phyloP scores from a whole-genome alignment of 2,113 vertebrate species.

The Zosterops japonicus region DNA sequence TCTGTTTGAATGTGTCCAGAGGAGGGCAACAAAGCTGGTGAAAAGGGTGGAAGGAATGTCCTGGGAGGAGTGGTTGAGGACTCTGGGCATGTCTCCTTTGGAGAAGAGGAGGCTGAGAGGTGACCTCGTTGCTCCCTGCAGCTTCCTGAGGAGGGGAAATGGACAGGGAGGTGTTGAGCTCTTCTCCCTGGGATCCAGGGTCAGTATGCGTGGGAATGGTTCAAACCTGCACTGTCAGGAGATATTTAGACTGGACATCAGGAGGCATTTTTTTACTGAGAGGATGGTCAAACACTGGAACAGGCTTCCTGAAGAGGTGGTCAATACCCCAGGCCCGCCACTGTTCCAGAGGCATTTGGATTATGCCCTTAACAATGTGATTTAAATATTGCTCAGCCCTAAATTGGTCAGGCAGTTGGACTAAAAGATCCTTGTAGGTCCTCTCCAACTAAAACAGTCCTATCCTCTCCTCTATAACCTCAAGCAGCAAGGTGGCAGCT shows the following conservation, averaged over 20 bases:
- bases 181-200: not conserved
- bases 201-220: accelerated
- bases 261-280: not conserved
- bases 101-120: not conserved
- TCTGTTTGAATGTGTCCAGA: not conserved
- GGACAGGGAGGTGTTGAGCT: not conserved
- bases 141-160: not conserved
- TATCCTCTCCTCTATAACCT: not conserved
- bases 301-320: not conserved
- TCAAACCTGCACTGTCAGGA: not conserved
- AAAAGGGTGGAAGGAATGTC: not conserved
- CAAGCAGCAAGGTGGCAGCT: not conserved
- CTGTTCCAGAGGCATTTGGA: not conserved
- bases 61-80: not conserved
- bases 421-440: not conserved
- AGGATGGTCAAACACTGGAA: not conserved
- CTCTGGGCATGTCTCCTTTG: too few species aligned
- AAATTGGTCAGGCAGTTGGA: not conserved
- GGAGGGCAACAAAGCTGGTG: not conserved
- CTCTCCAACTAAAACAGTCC: not conserved
- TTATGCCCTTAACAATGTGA: not conserved
- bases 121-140: accelerated
- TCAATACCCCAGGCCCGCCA: accelerated
- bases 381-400: not conserved
- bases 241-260: not conserved